These are phyloP conservation scores for Sphyrna mokarran DNA, from an alignment of 2,113 vertebrate genomes.

Conservation along the genomic window DNA sequence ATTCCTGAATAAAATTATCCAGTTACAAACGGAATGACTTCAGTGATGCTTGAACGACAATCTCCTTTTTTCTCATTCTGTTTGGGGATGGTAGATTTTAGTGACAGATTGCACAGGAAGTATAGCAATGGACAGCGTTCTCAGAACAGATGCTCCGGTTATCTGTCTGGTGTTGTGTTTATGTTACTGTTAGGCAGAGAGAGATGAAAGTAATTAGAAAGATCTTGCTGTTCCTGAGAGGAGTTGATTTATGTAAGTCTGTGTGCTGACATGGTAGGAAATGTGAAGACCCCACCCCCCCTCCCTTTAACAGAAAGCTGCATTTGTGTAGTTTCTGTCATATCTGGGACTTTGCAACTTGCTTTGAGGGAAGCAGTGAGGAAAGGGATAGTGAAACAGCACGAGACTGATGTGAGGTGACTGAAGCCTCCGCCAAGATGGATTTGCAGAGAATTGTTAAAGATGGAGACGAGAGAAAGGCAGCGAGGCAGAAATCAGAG, in stretches of 20 bases:
- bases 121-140: conserved; percentile 39
- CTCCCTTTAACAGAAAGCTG: not conserved
- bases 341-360: not conserved
- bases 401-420: not conserved
- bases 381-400: not conserved
- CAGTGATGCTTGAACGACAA: no score
- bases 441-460: not conserved
- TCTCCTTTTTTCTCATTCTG: not conserved
- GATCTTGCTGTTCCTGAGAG: not conserved
- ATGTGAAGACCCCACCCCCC: not conserved
- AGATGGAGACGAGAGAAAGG: not conserved
- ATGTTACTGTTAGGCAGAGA: conserved; percentile 42
- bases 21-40: not conserved
- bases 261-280: not conserved
- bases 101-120: conserved; percentile 48
- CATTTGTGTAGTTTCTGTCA: not conserved
- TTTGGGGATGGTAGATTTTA: conserved; percentile 30
- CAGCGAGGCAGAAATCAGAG: not conserved
- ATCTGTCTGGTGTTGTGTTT: conserved; percentile 24
- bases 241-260: not conserved
- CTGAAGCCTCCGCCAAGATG: not conserved
- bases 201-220: conserved; percentile 44
- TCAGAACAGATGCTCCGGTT: conserved; percentile 37
- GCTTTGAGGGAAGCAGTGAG: not conserved
- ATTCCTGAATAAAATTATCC: not conserved